Evolutionary conservation across 1,140 invertebrate genomes (phyloP), one percentile per base, ranked within the genome.

Genomic region (Macrobrachium nipponense): DNA sequence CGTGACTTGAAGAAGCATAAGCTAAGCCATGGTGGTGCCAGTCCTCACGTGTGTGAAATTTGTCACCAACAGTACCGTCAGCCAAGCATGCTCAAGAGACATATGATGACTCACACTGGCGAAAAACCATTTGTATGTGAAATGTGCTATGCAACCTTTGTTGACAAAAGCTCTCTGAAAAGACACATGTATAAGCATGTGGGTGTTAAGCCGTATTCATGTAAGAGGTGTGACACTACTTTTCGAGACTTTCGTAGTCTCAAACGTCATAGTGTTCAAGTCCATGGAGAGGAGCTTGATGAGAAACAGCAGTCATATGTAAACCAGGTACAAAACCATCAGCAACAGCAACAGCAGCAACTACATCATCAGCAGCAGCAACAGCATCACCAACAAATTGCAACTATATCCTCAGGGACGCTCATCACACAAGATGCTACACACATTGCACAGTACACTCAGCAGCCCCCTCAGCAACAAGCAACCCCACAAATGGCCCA

Each of bases 21-120:
- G 90, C 89, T 92, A 70, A 93, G 92, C 4, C 93, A 93, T 89
- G 91, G 90, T 11, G 92, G 91, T n/a, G 80, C 87, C 27, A 88
- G 87, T 70, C 88, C 90, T 11, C 89, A 86, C 23, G 23, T 77
- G 14, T 90, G 90, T 73, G 79, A 88, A 5, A 64, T 87, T 59
- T 90, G 90, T 79, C 82, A 84, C 10, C 92, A 92, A 84, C 90
- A 91, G 5, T 92, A 88, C 75, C 88, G 8, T n/a, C 88, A 87
- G 70, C 36, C 80, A 20, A 88, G 81, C 62, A 66, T 77, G 5
- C 83, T 87, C 61, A 72, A 78, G n/a, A n/a, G 88, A 27, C 88
- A 89, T 62, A 86, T 73, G 72, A 89, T 81, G 78, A 76, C 76
- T 59, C 88, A 89, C 64, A 82, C 88, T 20, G 84, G 81, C 27